Percentiles rank a stretch among this genome's conserved stretches.
Evolutionary conservation across 2,113 vertebrate species (phyloP).

Genomic region (Syngnathus scovelli): DNA sequence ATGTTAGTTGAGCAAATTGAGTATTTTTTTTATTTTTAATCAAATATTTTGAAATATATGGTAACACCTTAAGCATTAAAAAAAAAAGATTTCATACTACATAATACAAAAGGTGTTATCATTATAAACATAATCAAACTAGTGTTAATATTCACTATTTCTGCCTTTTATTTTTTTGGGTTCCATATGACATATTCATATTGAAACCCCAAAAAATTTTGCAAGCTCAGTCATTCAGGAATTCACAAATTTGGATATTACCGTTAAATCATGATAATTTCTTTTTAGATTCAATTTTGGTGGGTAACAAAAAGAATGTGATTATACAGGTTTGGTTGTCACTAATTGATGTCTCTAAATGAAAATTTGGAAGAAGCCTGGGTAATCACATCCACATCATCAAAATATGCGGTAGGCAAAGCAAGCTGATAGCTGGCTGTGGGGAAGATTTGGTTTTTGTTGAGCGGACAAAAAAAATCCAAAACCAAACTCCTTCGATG

Average conservation of each 20-base stretch:
- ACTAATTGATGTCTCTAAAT: slow-evolving; percentile 9
- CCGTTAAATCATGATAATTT: not conserved
- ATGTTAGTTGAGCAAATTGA: slow-evolving; percentile 84
- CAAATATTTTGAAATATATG: slow-evolving; percentile 37
- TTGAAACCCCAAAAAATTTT: slow-evolving; percentile 13
- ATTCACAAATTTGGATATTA: not conserved
- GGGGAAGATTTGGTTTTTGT: slow-evolving; percentile 22
- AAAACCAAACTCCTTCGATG: slow-evolving; percentile 25
- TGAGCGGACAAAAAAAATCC: slow-evolving; percentile 46
- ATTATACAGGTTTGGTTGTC: slow-evolving; percentile 34
- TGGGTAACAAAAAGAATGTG: slow-evolving; percentile 38
- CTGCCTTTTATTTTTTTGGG: slow-evolving; percentile 40
- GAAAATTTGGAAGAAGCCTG: not conserved
- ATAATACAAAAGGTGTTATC: slow-evolving; percentile 61
- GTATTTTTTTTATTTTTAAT: slow-evolving; percentile 55
- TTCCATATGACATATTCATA: slow-evolving; percentile 6
- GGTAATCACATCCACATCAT: slow-evolving; percentile 48
- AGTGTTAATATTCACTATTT: slow-evolving; percentile 24
- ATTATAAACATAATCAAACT: slow-evolving; percentile 20
- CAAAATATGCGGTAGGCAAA: slow-evolving; percentile 17
- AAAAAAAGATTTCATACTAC: not conserved
- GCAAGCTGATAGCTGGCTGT: slow-evolving; percentile 30
- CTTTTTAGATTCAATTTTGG: slow-evolving; percentile 29
- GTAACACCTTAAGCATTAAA: slow-evolving; percentile 52
- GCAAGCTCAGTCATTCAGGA: slow-evolving; percentile 11